A percentile compares a stretch with the other conserved stretches of the same genome.
These are phyloP conservation scores for Anabacerthia variegaticeps DNA, from an alignment of 2,797 vertebrate species.

Conservation along the genomic window DNA sequence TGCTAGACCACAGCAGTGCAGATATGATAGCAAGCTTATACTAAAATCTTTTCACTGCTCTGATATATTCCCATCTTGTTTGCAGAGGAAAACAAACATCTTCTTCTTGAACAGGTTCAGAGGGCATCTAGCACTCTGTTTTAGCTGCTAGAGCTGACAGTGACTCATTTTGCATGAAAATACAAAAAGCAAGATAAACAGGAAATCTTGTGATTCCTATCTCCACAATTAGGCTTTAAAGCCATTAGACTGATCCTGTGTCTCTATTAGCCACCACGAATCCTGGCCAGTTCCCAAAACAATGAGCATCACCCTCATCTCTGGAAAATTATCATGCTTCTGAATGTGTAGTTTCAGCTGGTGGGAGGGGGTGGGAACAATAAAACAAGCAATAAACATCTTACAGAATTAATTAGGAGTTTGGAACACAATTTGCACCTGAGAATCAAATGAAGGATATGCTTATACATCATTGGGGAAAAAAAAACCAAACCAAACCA, in stretches of 20 bases:
- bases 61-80: background rate
- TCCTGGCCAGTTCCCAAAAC: background rate
- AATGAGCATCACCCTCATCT: background rate
- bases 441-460: background rate
- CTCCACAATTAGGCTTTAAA: background rate
- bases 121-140: background rate
- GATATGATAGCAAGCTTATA: background rate
- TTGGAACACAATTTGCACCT: background rate
- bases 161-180: background rate
- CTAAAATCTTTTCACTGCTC: background rate
- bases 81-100: background rate
- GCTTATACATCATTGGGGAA: background rate
- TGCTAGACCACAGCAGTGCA: background rate
- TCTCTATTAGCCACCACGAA: background rate
- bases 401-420: background rate
- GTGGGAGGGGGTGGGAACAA: fast-evolving
- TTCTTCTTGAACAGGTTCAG: background rate
- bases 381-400: background rate
- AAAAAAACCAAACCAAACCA: background rate
- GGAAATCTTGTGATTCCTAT: background rate
- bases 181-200: background rate
- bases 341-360: background rate
- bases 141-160: background rate
- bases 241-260: background rate
- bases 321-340: background rate